Percentiles rank a stretch among this genome's conserved stretches.
Conservation (phyloP, 2,113 vertebrate species). For the Chrysochloris asiatica region DNA sequence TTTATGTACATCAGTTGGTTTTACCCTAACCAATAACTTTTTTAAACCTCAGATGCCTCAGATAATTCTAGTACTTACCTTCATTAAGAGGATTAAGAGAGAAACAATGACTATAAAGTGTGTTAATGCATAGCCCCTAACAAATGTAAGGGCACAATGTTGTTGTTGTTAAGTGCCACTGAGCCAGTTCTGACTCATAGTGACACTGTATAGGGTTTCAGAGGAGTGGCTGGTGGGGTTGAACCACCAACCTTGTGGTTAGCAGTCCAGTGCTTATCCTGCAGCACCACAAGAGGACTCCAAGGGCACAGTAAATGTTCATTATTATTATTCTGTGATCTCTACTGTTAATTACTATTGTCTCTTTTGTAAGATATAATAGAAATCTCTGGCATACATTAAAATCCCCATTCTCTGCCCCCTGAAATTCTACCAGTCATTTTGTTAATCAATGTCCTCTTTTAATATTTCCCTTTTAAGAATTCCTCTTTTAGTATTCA, state of each 20-base stretch:
- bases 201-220: no score
- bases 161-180: no score
- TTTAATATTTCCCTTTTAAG: neutral
- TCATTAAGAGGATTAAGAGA: constrained; percentile 54
- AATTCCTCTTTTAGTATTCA: constrained; percentile 17
- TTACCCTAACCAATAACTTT: constrained; percentile 17
- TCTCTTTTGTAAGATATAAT: neutral
- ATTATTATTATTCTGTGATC: constrained; percentile 40
- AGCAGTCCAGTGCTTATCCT: no score
- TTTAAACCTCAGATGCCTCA: constrained; percentile 8
- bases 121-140: neutral
- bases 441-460: neutral
- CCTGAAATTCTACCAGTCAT: constrained; percentile 8
- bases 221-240: no score
- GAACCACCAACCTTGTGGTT: no score
- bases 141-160: no score
- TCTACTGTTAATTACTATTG: neutral
- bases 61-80: constrained; percentile 30
- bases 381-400: constrained; percentile 7
- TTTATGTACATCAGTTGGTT: neutral
- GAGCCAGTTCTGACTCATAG: no score
- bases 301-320: neutral
- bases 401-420: neutral
- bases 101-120: constrained; percentile 24
- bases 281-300: no score